Conservation (phyloP, 2,888 invertebrate genomes). For the Drosophila prolongata region DNA sequence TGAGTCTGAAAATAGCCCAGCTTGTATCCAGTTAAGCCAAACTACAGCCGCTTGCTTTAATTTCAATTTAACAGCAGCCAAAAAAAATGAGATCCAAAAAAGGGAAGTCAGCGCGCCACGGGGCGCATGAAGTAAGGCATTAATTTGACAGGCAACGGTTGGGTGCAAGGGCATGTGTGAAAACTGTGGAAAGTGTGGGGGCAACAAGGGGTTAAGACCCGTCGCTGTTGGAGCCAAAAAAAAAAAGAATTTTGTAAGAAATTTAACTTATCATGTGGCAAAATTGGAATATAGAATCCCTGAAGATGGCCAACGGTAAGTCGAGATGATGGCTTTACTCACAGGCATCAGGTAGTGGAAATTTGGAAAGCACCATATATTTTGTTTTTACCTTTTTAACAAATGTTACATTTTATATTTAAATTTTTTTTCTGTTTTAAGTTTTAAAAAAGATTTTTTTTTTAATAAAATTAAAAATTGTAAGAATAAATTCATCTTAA, state of each 20-base stretch:
- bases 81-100: slow-evolving; percentile 14
- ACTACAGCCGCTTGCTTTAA: slow-evolving; percentile 35
- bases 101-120: slow-evolving; percentile 12
- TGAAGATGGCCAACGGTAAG: slow-evolving; percentile 20
- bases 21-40: slow-evolving; percentile 32
- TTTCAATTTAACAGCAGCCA: slow-evolving; percentile 23
- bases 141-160: slow-evolving; percentile 47
- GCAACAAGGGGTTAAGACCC: slow-evolving; percentile 32
- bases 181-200: background rate
- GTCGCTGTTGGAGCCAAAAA: slow-evolving; percentile 1
- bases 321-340: background rate
- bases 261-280: slow-evolving; percentile 34
- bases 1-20: slow-evolving; percentile 38
- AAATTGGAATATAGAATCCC: slow-evolving; percentile 24
- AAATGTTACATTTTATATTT: too few species aligned
- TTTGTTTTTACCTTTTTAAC: too few species aligned
- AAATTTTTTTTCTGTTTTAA: too few species aligned
- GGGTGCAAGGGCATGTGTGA: slow-evolving; percentile 24
- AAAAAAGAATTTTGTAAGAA: slow-evolving; percentile 7
- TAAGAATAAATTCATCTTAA: too few species aligned
- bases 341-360: too few species aligned
- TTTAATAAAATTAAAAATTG: too few species aligned
- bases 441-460: too few species aligned
- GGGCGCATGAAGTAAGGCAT: slow-evolving; percentile 25
- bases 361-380: too few species aligned